Conservation (phyloP, 2,113 vertebrate genomes). For the Prunella fulvescens region DNA sequence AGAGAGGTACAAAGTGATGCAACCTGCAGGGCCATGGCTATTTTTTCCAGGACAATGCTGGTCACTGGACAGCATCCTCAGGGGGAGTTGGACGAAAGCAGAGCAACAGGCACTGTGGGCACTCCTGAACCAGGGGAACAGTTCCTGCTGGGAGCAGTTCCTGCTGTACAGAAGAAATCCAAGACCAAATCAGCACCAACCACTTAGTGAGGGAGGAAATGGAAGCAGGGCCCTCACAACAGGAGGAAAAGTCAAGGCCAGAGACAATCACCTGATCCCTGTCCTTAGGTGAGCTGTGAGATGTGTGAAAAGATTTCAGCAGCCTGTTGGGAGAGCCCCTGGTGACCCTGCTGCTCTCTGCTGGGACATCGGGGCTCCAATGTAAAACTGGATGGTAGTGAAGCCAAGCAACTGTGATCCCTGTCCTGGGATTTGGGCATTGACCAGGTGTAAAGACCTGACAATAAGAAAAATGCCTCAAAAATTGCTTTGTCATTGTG, state of each 20-base stretch:
- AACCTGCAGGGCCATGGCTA: background rate
- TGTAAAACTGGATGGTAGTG: background rate
- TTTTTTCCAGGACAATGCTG: background rate
- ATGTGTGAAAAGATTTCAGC: background rate
- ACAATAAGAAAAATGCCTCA: background rate
- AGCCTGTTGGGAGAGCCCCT: background rate
- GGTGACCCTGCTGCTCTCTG: background rate
- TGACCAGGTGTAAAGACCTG: background rate
- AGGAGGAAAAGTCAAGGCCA: background rate
- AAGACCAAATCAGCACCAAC: background rate
- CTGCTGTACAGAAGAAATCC: background rate
- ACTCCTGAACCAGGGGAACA: background rate
- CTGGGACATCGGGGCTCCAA: rapidly evolving
- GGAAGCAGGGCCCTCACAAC: background rate
- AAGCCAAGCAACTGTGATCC: background rate
- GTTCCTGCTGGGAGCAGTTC: too few relatives aligned
- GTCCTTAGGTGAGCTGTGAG: background rate
- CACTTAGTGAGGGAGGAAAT: background rate
- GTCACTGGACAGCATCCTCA: background rate
- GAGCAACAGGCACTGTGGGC: background rate
- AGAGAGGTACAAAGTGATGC: background rate
- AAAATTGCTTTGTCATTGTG: background rate
- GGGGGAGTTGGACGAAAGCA: background rate
- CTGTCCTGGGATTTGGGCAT: background rate
- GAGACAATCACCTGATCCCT: too few relatives aligned